Evolutionary conservation across 2,888 invertebrate genomes (phyloP).

Genomic region (Leuctra nigra): DNA sequence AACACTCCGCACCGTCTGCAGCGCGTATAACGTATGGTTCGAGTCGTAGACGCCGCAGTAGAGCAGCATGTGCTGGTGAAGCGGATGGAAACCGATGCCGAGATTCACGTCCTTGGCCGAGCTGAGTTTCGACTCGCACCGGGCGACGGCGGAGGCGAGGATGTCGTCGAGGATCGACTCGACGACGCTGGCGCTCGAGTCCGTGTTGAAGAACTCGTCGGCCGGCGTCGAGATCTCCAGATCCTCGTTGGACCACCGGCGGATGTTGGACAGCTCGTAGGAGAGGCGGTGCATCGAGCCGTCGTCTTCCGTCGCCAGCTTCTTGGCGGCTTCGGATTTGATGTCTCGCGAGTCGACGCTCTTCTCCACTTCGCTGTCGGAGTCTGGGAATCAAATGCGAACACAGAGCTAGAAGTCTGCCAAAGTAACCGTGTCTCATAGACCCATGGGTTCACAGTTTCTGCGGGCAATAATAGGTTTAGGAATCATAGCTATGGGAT

Average conservation of each 20-base stretch:
- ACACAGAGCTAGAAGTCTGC: too few species aligned
- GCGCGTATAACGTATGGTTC: conserved; percentile 62
- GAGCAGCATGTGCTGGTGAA: conserved; percentile 77
- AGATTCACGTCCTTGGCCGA: conserved; percentile 28
- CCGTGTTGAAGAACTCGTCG: conserved; percentile 54
- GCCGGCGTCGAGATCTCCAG: conserved; percentile 54
- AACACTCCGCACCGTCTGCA: conserved; percentile 66
- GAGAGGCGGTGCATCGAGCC: neutral
- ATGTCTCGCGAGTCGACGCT: neutral
- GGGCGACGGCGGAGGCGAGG: conserved; percentile 45
- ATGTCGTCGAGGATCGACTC: conserved; percentile 53
- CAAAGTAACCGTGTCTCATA: too few species aligned
- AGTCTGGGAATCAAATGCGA: too few species aligned
- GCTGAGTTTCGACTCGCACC: neutral
- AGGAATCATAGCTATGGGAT: too few species aligned
- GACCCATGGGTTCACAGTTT: too few species aligned
- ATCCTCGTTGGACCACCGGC: conserved; percentile 30
- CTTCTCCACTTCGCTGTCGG: neutral
- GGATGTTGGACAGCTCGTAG: neutral
- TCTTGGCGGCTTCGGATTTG: conserved; percentile 4
- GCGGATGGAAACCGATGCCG: conserved; percentile 54
- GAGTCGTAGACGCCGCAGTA: conserved; percentile 76
- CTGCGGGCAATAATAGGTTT: too few species aligned
- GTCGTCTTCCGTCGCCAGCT: neutral
- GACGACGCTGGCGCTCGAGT: conserved; percentile 43